These are phyloP conservation scores for Isaurus tuberculatus DNA, from an alignment of 92 coral and sea anemone species.

Conservation along the genomic window DNA sequence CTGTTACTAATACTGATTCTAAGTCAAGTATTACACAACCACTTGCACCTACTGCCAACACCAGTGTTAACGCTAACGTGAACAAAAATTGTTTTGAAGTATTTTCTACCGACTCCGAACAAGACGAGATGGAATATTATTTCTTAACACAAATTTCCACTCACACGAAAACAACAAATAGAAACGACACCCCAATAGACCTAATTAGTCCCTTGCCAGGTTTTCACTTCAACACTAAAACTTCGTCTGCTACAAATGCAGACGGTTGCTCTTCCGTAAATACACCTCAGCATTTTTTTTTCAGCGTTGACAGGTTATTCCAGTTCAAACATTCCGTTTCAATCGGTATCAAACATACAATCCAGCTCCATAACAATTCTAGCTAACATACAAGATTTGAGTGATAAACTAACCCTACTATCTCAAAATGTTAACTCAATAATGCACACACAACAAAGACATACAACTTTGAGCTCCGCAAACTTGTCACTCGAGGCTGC, in stretches of 20 bases:
- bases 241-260: slow-evolving; percentile 1
- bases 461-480: not conserved
- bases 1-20: too few species aligned
- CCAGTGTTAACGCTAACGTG: too few species aligned
- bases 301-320: slow-evolving; percentile 9
- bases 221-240: not conserved
- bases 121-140: not conserved
- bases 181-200: too few species aligned
- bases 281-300: slow-evolving; percentile 7
- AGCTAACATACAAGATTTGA: not conserved
- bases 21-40: too few species aligned
- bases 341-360: slow-evolving; percentile 2
- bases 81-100: not conserved
- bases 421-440: slow-evolving; percentile 6
- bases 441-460: slow-evolving; percentile 19
- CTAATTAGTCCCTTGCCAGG: not conserved
- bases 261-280: not conserved
- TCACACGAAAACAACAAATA: not conserved
- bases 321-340: slow-evolving; percentile 5
- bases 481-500: too few species aligned
- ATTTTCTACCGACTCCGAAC: too few species aligned
- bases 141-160: not conserved
- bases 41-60: too few species aligned
- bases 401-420: not conserved
- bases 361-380: slow-evolving; percentile 10